Conservation (phyloP, 2,797 vertebrate species). For the Triplophysa bombifrons region DNA sequence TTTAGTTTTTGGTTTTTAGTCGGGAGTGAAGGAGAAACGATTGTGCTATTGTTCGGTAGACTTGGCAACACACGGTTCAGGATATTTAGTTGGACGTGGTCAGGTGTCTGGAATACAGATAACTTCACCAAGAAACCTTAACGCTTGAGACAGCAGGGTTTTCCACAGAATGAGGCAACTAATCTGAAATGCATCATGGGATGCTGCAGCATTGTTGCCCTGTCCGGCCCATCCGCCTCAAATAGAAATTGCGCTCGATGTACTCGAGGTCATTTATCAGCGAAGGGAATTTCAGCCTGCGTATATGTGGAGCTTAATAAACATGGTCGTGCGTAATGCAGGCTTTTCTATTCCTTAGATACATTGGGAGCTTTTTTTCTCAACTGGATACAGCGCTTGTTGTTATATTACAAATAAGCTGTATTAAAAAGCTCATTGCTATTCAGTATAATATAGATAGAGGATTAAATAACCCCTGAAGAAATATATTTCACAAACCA, state of each 20-base stretch:
- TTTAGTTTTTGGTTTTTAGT: slow-evolving; percentile 58
- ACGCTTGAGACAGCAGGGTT: slow-evolving; percentile 40
- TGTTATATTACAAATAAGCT: slow-evolving; percentile 15
- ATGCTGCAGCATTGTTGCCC: slow-evolving; percentile 45
- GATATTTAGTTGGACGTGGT: slow-evolving; percentile 52
- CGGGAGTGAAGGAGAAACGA: slow-evolving; percentile 46
- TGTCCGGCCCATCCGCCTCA: slow-evolving; percentile 29
- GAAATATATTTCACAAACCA: neutral
- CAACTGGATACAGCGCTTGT: neutral
- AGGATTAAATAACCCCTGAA: slow-evolving; percentile 18
- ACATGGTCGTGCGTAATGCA: slow-evolving; percentile 12
- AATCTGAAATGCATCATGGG: slow-evolving; percentile 54
- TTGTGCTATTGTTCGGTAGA: slow-evolving; percentile 49
- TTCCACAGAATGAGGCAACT: slow-evolving; percentile 52
- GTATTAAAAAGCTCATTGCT: slow-evolving; percentile 6
- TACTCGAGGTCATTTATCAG: slow-evolving; percentile 39
- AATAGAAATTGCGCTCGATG: slow-evolving; percentile 31
- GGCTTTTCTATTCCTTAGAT: neutral
- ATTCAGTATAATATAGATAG: neutral
- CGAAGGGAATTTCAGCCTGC: slow-evolving; percentile 6
- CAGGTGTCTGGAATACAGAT: slow-evolving; percentile 58
- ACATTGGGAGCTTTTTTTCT: neutral
- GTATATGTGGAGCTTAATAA: slow-evolving; percentile 18
- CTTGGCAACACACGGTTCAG: slow-evolving; percentile 40
- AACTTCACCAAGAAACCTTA: slow-evolving; percentile 52